A percentile compares a stretch with the other conserved stretches of the same genome.
These are phyloP conservation scores for Pomatorhinus ruficollis DNA, from an alignment of 2,113 vertebrate genomes.

Conservation along the genomic window DNA sequence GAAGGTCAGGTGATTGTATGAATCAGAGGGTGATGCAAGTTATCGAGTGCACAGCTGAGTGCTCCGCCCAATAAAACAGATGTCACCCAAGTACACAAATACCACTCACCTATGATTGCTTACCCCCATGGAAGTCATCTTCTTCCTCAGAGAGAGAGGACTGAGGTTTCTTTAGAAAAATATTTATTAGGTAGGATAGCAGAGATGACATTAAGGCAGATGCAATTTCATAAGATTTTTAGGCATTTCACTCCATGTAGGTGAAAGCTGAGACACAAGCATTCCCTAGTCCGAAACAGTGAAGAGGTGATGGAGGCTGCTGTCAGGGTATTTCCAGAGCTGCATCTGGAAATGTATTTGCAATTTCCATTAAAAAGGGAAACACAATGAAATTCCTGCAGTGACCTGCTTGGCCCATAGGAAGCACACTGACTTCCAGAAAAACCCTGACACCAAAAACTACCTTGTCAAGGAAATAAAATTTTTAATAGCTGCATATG, in stretches of 20 bases:
- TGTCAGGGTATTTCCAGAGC: background rate
- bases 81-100: background rate
- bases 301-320: background rate
- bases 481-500: background rate
- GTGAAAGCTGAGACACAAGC: background rate
- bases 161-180: background rate
- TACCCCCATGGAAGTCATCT: background rate
- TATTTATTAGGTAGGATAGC: background rate
- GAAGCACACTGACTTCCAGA: background rate
- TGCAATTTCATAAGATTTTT: background rate
- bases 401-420: background rate
- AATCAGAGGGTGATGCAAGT: conserved; percentile 39
- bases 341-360: background rate
- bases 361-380: background rate
- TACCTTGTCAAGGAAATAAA: background rate
- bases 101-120: background rate
- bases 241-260: background rate
- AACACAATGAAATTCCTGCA: background rate
- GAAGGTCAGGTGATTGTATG: conserved; percentile 39
- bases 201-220: background rate
- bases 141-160: background rate
- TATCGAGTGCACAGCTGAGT: background rate
- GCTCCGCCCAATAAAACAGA: background rate
- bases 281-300: background rate
- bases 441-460: background rate